Conservation (phyloP, 92 coral and sea anemone species). For the Siderastrea radians region DNA sequence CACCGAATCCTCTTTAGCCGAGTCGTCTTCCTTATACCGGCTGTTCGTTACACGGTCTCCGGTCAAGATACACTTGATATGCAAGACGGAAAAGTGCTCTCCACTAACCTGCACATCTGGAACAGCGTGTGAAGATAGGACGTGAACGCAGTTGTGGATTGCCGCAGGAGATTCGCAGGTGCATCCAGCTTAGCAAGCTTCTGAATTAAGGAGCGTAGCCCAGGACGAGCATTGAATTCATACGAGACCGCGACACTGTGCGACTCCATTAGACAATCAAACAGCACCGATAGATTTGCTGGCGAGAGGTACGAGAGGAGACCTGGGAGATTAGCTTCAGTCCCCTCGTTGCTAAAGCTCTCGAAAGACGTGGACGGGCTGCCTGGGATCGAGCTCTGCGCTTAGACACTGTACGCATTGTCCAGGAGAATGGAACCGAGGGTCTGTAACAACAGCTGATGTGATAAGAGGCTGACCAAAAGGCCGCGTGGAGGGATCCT, state of each 20-base stretch:
- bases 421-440: conserved; percentile 93
- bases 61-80: conserved; percentile 93
- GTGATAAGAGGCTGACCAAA: conserved; percentile 92
- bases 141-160: conserved; percentile 95
- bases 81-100: conserved; percentile 95
- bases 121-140: conserved; percentile 96
- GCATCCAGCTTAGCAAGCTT: conserved; percentile 92
- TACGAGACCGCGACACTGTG: conserved; percentile 88
- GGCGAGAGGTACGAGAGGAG: conserved; percentile 92
- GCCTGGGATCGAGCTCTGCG: conserved; percentile 59
- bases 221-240: conserved; percentile 97
- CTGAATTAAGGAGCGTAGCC: conserved; percentile 92
- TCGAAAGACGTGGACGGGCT: conserved; percentile 63
- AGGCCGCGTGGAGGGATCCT: conserved; percentile 95
- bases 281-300: conserved; percentile 92
- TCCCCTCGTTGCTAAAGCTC: conserved; percentile 55
- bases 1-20: conserved; percentile 68
- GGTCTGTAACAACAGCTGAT: conserved; percentile 94
- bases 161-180: conserved; percentile 98
- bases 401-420: conserved; percentile 69
- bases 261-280: conserved; percentile 99
- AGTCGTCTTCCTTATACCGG: conserved; percentile 73
- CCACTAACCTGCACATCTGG: conserved; percentile 97
- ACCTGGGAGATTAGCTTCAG: conserved; percentile 91
- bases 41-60: conserved; percentile 90